These are phyloP conservation scores for Stercorarius parasiticus DNA, from an alignment of 2,113 vertebrate genomes.

Conservation along the genomic window DNA sequence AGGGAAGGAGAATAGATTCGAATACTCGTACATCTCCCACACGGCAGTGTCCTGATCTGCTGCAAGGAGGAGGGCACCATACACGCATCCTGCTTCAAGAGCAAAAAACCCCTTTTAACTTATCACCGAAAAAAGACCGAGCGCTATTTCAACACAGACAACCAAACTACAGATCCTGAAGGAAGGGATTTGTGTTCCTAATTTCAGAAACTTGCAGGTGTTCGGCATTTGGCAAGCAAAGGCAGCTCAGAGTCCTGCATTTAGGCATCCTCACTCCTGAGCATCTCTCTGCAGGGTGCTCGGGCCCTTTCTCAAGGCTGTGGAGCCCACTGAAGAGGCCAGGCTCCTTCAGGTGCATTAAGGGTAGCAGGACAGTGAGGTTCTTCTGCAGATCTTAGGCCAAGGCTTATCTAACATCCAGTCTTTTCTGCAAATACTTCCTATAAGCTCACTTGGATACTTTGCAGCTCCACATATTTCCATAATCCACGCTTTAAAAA, in stretches of 20 bases:
- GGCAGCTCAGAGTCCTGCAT: neutral
- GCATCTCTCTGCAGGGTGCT: neutral
- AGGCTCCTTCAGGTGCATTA: neutral
- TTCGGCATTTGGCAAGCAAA: neutral
- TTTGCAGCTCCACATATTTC: neutral
- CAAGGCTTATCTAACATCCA: neutral
- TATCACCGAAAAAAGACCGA: neutral
- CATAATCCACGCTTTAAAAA: neutral
- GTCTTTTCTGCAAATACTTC: neutral
- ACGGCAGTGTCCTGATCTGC: neutral
- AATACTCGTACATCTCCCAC: neutral
- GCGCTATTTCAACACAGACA: neutral
- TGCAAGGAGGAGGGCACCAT: neutral
- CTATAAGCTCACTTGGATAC: neutral
- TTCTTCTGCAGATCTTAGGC: neutral
- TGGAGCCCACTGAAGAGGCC: neutral
- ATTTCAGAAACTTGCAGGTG: neutral
- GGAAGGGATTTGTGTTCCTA: neutral
- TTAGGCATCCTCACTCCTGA: neutral
- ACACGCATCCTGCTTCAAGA: neutral
- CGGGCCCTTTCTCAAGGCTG: neutral
- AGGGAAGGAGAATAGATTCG: neutral
- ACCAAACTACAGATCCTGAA: neutral
- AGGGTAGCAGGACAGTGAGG: neutral
- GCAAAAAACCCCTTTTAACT: neutral